These are phyloP conservation scores for Cheilosia variabilis DNA, from an alignment of 2,888 invertebrate species.

Conservation along the genomic window DNA sequence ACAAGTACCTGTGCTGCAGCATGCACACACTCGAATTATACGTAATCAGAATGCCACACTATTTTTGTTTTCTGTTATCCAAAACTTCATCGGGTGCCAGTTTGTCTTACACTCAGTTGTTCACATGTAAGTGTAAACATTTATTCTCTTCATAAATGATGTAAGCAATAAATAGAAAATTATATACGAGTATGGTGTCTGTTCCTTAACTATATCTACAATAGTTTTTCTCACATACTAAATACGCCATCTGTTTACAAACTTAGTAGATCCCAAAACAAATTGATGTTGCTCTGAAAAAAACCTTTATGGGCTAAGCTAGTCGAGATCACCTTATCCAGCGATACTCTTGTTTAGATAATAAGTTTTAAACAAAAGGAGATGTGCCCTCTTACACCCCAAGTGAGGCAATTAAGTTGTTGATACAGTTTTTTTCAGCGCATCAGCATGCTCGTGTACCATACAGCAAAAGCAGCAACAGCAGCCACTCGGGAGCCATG, in stretches of 20 bases:
- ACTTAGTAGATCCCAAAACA: constrained; percentile 59
- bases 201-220: constrained; percentile 21
- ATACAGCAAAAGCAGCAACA: constrained; percentile 29
- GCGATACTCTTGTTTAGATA: constrained; percentile 38
- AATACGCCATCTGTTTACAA: constrained; percentile 80
- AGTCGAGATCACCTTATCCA: constrained; percentile 10
- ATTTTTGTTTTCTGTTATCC: constrained; percentile 4
- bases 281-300: constrained; percentile 24
- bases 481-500: constrained; percentile 60
- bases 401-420: constrained; percentile 42
- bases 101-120: constrained; percentile 24
- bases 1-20: too few relatives aligned
- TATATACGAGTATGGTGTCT: not conserved
- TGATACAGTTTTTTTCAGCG: constrained; percentile 14
- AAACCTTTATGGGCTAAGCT: constrained; percentile 13
- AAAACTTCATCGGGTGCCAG: constrained; percentile 35
- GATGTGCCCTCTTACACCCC: constrained; percentile 13
- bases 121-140: constrained; percentile 43
- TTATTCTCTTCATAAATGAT: constrained; percentile 28
- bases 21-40: too few relatives aligned
- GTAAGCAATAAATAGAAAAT: constrained; percentile 56
- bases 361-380: constrained; percentile 38
- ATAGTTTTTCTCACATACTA: constrained; percentile 79
- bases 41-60: not conserved
- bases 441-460: constrained; percentile 1